Evolutionary conservation across 2,888 invertebrate genomes (phyloP), one percentile per base, ranked within the genome.

Genomic region (Operophtera brumata): DNA sequence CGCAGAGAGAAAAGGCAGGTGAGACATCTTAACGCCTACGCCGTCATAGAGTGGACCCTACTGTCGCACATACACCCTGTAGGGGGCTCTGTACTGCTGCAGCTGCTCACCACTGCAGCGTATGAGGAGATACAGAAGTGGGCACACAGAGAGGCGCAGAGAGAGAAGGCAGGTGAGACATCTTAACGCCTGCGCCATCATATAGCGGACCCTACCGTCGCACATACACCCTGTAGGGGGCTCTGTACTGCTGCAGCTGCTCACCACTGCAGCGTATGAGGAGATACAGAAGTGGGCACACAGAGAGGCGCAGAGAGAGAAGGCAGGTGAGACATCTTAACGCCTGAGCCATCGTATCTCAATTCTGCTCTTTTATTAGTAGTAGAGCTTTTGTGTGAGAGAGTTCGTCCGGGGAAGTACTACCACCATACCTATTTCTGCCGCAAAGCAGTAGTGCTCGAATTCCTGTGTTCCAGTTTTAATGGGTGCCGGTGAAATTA

Each of bases 11-110:
- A 61, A 82, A 76, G 35, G 67, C 69, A 35, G 80, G 89, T 88
- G 50, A 63, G 65, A 47, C 43, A 8, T 12, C 12, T 26, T 9
- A 91, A 92, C 59, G 87, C 94, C 0, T 90, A 93, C 0, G 71
- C 87, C 0, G 79, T 94, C 0, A 76, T 96, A 55, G 93, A 95
- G 73, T 93, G 93, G 41, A 91, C 93, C 2, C 80, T 96, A 12
- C 95, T 96, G 0, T 92, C 94, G 0, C 92, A 94, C 59, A 91
- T 94, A 7, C 91, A 88, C 41, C 96, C 96, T 0, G 91, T 95
- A 0, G 93, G 93, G 2, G 92, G 92, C 8, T 95, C 94, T 0
- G 92, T 94, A 6, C 73, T 96, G 10, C 80, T 96, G 35, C 96
- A 96, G 78, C 89, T 95, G 68, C 78, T 95, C 44, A 87, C 94